Evolutionary conservation across 2,888 invertebrate genomes (phyloP).

Genomic region (Hydrotaea cyrtoneurina): DNA sequence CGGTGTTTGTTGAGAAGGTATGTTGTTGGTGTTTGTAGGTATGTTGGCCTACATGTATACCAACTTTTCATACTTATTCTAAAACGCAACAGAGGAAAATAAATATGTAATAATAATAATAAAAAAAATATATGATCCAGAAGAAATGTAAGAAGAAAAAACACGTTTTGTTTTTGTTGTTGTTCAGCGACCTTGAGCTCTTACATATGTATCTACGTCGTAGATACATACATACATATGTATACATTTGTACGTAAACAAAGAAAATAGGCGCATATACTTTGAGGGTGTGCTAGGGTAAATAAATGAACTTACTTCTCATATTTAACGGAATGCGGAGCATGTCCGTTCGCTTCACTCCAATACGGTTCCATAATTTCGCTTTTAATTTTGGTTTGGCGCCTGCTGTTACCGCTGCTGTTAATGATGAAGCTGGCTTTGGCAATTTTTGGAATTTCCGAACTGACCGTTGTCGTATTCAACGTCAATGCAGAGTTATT

Average conservation of each 20-base stretch:
- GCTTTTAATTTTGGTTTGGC: constrained; percentile 66
- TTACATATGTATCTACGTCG: constrained; percentile 14
- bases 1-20: too few species aligned
- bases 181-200: constrained; percentile 34
- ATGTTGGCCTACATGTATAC: too few species aligned
- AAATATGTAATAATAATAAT: not conserved
- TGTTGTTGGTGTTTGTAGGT: too few species aligned
- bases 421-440: constrained; percentile 15
- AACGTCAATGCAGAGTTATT: not conserved
- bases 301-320: constrained; percentile 78
- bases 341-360: constrained; percentile 80
- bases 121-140: not conserved
- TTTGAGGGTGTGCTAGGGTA: not conserved
- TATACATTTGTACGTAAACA: not conserved
- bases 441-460: constrained; percentile 5
- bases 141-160: not conserved
- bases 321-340: constrained; percentile 81
- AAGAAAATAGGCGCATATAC: not conserved
- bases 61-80: too few species aligned
- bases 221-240: not conserved
- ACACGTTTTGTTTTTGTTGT: not conserved
- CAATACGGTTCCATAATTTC: constrained; percentile 79
- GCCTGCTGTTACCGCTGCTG: constrained; percentile 51
- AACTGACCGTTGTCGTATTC: not conserved
- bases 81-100: too few species aligned